These are phyloP conservation scores for Oryzias dopingdopingensis DNA, from an alignment of 2,797 vertebrate species.

Conservation along the genomic window DNA sequence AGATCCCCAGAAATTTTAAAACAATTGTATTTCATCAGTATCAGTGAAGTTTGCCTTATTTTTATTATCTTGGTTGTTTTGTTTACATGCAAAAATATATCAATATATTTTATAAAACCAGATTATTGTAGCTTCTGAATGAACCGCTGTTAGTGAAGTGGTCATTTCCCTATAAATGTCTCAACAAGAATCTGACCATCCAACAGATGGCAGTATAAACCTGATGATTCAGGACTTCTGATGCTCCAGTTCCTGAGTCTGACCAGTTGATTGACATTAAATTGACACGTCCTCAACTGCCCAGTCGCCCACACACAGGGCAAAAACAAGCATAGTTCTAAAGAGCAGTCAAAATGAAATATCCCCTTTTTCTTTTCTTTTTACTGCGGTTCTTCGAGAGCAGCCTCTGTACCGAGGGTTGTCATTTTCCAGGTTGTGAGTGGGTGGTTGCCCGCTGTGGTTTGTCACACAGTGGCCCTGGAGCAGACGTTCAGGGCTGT, in stretches of 20 bases:
- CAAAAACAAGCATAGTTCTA: constrained; percentile 68
- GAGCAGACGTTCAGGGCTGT: constrained; percentile 61
- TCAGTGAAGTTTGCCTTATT: too few relatives aligned
- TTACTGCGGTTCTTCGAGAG: constrained; percentile 53
- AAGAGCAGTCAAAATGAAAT: constrained; percentile 54
- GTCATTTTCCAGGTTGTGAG: constrained; percentile 77
- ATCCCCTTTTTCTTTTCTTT: constrained; percentile 36
- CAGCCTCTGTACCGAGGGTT: constrained; percentile 62
- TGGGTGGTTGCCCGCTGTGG: constrained; percentile 76
- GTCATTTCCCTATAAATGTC: too few relatives aligned
- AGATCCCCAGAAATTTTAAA: too few relatives aligned
- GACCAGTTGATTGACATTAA: constrained; percentile 63
- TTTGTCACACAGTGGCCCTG: constrained; percentile 76
- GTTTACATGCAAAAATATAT: too few relatives aligned
- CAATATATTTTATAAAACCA: too few relatives aligned
- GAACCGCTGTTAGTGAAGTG: too few relatives aligned
- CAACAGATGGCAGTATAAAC: constrained; percentile 70
- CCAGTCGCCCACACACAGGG: constrained; percentile 68
- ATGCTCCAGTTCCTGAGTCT: constrained; percentile 26
- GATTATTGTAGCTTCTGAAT: too few relatives aligned
- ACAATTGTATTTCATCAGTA: too few relatives aligned
- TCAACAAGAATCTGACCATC: constrained; percentile 3
- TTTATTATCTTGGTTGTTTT: too few relatives aligned
- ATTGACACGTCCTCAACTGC: constrained; percentile 62
- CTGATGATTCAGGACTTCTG: constrained; percentile 21